These are phyloP conservation scores for Smithornis capensis DNA, from an alignment of 2,113 vertebrate species.

Conservation along the genomic window DNA sequence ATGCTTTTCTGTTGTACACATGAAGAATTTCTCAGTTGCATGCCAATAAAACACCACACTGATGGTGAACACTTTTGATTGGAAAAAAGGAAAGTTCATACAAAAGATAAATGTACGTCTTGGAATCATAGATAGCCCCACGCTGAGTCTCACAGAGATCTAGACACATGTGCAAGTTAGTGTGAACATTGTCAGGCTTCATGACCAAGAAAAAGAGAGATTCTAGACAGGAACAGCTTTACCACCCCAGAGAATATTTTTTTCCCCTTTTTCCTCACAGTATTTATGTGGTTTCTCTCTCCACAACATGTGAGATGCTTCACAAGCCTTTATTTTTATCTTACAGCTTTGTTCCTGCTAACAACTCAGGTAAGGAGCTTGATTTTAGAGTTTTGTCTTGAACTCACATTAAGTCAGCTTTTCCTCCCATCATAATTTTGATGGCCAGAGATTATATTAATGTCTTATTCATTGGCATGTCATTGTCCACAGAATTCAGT, in stretches of 20 bases:
- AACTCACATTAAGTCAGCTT: neutral
- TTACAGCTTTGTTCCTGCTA: neutral
- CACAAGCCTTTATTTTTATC: neutral
- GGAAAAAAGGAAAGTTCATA: neutral
- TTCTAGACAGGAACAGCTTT: neutral
- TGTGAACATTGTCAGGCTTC: neutral
- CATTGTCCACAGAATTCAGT: neutral
- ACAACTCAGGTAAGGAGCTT: neutral
- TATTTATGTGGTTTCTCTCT: neutral
- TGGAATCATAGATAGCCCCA: neutral
- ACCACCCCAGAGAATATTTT: neutral
- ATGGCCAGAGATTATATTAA: neutral
- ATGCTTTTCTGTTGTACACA: neutral
- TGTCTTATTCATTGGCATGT: neutral
- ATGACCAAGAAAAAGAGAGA: neutral
- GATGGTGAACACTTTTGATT: neutral
- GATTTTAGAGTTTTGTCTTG: neutral
- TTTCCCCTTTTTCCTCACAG: fast-evolving
- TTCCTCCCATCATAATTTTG: neutral
- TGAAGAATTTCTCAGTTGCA: neutral
- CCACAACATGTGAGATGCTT: neutral
- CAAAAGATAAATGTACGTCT: neutral
- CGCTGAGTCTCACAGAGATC: neutral
- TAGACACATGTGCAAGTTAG: neutral
- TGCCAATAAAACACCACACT: neutral